phyloP scores from a whole-genome alignment of 2,888 invertebrate species.

The Stenotaenia linearis region DNA sequence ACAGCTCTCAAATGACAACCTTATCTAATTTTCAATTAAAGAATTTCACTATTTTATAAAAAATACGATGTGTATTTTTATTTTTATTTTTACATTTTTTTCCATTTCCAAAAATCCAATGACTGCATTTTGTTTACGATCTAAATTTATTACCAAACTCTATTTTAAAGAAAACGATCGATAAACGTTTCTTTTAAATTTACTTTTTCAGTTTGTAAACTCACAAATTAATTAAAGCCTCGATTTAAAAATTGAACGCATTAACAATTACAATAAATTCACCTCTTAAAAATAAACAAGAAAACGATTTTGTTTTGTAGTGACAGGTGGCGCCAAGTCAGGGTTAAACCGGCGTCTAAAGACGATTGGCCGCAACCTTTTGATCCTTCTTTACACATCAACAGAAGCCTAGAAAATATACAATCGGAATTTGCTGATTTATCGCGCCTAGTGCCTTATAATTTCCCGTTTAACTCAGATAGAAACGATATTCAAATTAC shows the following conservation, averaged over 20 bases:
- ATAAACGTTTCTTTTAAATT: not conserved
- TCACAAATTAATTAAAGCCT: not conserved
- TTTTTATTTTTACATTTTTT: not conserved
- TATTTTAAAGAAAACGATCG: not conserved
- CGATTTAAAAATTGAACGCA: not conserved
- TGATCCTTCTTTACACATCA: not conserved
- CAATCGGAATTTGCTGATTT: not conserved
- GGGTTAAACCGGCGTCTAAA: not conserved
- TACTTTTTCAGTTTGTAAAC: not conserved
- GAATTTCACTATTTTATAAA: not conserved
- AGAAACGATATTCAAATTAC: not conserved
- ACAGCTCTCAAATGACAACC: conserved; percentile 9
- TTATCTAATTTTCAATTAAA: conserved; percentile 3
- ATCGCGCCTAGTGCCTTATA: not conserved
- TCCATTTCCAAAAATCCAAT: not conserved
- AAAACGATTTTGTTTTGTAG: not conserved
- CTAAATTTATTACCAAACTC: not conserved
- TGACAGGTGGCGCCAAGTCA: not conserved
- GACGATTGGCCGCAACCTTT: not conserved
- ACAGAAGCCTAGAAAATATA: not conserved
- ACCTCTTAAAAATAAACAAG: not conserved
- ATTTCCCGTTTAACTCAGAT: not conserved
- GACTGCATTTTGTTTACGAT: conserved; percentile 9
- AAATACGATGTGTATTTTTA: no score
- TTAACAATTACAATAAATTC: not conserved